These are phyloP conservation scores for Himalopsyche anomala DNA, from an alignment of 2,888 invertebrate species.

Conservation along the genomic window DNA sequence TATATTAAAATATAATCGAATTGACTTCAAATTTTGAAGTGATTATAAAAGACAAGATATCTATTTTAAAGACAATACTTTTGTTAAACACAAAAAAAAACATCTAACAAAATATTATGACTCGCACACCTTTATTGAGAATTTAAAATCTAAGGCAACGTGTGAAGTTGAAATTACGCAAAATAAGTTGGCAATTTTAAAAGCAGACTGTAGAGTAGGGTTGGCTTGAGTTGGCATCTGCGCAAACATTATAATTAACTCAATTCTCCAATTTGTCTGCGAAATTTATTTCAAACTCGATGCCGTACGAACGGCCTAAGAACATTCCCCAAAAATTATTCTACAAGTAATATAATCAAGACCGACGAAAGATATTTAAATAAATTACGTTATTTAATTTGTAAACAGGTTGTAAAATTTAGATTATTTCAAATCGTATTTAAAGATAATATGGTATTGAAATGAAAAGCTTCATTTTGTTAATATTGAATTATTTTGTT, in stretches of 20 bases:
- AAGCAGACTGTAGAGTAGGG: background rate
- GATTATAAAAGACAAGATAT: no score
- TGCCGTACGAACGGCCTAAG: background rate
- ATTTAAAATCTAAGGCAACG: background rate
- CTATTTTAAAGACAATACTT: no score
- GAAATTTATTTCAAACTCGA: background rate
- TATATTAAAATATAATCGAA: no score
- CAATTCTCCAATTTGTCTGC: conserved; percentile 31
- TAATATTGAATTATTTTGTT: no score
- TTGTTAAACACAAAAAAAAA: no score
- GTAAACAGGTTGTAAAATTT: background rate
- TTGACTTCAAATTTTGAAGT: no score
- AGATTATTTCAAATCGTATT: background rate
- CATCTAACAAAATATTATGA: no score
- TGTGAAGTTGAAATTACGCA: background rate
- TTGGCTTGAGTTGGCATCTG: conserved; percentile 30
- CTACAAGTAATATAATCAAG: background rate
- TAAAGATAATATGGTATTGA: background rate
- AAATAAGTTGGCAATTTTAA: background rate
- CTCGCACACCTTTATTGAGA: no score
- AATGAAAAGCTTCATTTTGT: no score
- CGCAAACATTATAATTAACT: conserved; percentile 21
- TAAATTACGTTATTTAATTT: conserved; percentile 26
- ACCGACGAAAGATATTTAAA: background rate
- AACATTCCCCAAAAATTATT: conserved; percentile 15